These are phyloP conservation scores for Lagopus muta DNA, from an alignment of 2,113 vertebrate genomes.

Conservation along the genomic window DNA sequence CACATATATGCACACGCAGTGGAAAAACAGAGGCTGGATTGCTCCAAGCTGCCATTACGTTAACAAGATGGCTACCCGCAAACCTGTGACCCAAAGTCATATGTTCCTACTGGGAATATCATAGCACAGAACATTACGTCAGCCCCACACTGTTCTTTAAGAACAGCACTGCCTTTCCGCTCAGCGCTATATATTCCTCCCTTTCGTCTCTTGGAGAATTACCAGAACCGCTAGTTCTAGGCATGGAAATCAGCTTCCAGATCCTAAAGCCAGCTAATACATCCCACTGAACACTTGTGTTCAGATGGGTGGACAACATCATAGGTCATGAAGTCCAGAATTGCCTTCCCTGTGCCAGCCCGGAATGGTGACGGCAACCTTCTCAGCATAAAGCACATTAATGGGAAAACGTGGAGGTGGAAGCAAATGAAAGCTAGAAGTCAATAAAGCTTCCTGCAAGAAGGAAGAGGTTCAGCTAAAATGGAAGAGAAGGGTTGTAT, in stretches of 20 bases:
- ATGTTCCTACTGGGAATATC: constrained; percentile 62
- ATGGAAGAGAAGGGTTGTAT: not conserved
- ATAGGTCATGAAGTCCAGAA: constrained; percentile 9
- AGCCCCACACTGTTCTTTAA: constrained; percentile 1
- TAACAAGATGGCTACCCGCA: constrained; percentile 20
- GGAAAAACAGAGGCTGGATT: not conserved
- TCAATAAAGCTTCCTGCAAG: not conserved
- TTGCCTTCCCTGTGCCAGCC: not conserved
- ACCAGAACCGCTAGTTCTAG: constrained; percentile 43
- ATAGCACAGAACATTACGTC: constrained; percentile 10
- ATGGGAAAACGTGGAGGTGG: not conserved
- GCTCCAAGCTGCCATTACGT: constrained; percentile 7
- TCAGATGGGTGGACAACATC: not conserved
- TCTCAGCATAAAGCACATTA: not conserved
- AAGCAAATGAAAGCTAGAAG: not conserved
- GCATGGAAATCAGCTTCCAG: not conserved
- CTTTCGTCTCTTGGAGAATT: constrained; percentile 45
- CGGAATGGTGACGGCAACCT: not conserved
- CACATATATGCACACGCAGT: not conserved
- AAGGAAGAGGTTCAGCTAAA: not conserved
- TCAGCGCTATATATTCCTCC: not conserved
- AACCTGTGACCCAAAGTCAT: constrained; percentile 33
- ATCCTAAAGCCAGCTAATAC: not conserved
- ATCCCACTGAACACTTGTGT: not conserved
- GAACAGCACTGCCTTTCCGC: constrained; percentile 30